These are phyloP conservation scores for Agrotis segetum DNA, from an alignment of 2,888 invertebrate genomes.

Conservation along the genomic window DNA sequence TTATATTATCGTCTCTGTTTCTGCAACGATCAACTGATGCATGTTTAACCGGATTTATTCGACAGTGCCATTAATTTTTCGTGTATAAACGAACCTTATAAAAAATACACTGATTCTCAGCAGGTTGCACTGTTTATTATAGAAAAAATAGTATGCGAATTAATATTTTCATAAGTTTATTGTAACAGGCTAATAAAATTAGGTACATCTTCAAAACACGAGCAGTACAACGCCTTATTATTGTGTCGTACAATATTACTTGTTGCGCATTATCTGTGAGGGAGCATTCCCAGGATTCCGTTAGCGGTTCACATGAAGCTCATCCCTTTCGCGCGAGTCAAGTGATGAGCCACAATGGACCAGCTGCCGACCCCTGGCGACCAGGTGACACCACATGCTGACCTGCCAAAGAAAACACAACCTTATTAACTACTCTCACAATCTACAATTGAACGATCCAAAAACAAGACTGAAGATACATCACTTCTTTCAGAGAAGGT, in stretches of 20 bases:
- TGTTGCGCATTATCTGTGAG: slow-evolving; percentile 75
- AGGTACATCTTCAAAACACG: slow-evolving; percentile 53
- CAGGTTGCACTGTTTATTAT: slow-evolving; percentile 9
- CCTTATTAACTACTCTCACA: slow-evolving; percentile 57
- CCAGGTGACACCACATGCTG: slow-evolving; percentile 82
- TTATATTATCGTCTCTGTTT: slow-evolving; percentile 5
- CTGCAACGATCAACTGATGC: background rate
- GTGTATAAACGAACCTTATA: background rate
- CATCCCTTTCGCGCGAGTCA: slow-evolving; percentile 90
- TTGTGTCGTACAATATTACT: slow-evolving; percentile 69
- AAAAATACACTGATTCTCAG: background rate
- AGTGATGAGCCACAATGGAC: slow-evolving; percentile 87
- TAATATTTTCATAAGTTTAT: slow-evolving; percentile 50
- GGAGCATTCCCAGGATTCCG: slow-evolving; percentile 85
- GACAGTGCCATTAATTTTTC: background rate
- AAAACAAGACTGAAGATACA: slow-evolving; percentile 65
- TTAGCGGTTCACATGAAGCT: slow-evolving; percentile 85
- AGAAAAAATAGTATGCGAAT: slow-evolving; percentile 30
- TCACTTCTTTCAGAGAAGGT: slow-evolving; percentile 65
- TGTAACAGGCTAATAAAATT: slow-evolving; percentile 37
- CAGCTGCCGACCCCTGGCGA: slow-evolving; percentile 82
- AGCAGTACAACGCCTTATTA: slow-evolving; percentile 79
- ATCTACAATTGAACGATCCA: slow-evolving; percentile 43
- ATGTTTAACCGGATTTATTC: no score
- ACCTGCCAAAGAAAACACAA: slow-evolving; percentile 62